These are phyloP conservation scores for Malurus cyaneus DNA, from an alignment of 2,113 vertebrate genomes.

Conservation along the genomic window DNA sequence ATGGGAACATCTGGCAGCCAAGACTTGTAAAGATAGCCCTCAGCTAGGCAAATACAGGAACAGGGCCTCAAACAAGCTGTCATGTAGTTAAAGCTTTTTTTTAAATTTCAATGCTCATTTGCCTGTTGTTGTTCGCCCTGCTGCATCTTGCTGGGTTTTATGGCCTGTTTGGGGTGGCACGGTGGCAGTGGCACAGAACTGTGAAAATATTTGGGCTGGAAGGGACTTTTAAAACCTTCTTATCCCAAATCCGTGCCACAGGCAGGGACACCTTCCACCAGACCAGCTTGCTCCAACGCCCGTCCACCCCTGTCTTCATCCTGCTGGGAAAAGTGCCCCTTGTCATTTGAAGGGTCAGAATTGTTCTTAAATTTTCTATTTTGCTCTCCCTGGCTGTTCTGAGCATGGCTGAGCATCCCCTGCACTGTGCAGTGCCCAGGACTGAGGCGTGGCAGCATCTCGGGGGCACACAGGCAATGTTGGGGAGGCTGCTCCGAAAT, in stretches of 20 bases:
- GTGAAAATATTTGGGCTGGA: background rate
- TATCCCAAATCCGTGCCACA: background rate
- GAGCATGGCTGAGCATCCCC: background rate
- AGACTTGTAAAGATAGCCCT: slow-evolving; percentile 32
- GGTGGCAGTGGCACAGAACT: background rate
- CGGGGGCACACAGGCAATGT: accelerated
- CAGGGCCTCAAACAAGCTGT: background rate
- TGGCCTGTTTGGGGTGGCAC: accelerated
- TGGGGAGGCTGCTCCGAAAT: background rate
- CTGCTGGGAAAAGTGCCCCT: background rate
- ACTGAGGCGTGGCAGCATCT: background rate
- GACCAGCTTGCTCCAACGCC: background rate
- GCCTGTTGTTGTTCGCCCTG: background rate
- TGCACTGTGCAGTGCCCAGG: no score
- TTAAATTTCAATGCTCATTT: background rate
- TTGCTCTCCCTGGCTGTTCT: background rate
- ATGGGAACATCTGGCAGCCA: background rate
- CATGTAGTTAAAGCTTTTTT: background rate
- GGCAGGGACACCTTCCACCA: background rate
- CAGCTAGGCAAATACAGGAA: slow-evolving; percentile 36
- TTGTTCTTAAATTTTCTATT: background rate
- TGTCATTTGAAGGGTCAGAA: background rate
- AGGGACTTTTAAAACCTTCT: background rate
- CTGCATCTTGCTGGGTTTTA: background rate
- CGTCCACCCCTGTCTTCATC: background rate